phyloP scores from a whole-genome alignment of 2,888 invertebrate genomes.

The Eumerus sabulonum region DNA sequence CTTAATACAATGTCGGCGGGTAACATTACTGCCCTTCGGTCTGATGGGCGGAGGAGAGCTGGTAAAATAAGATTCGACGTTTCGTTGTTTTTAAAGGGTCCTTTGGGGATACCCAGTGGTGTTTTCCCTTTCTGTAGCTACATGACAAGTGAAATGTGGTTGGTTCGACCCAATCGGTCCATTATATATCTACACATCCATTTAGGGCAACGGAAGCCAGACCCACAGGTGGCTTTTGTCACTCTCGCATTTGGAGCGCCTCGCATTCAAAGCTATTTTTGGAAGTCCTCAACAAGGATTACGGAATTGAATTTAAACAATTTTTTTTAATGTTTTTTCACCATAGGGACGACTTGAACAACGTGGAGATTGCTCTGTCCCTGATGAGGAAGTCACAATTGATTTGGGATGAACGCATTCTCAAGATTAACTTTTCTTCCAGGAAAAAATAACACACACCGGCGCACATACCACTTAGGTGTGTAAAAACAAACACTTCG shows the following conservation, averaged over 20 bases:
- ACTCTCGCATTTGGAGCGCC: neutral
- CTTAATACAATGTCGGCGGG: conserved; percentile 25
- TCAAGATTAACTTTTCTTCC: too few species aligned
- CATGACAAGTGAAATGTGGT: conserved; percentile 34
- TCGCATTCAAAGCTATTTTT: conserved; percentile 12
- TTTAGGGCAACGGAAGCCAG: conserved; percentile 39
- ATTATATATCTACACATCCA: conserved; percentile 15
- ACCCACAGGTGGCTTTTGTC: conserved; percentile 56
- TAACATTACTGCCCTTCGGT: conserved; percentile 6
- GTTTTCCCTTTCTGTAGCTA: conserved; percentile 17
- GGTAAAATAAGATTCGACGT: conserved; percentile 26
- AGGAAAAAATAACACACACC: too few species aligned
- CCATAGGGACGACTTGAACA: neutral
- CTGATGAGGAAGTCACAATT: neutral
- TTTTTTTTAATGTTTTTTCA: conserved; percentile 2
- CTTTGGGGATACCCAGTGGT: conserved; percentile 23
- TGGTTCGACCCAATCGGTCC: conserved; percentile 14
- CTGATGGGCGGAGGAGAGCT: neutral
- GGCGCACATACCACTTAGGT: too few species aligned
- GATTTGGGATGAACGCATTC: too few species aligned
- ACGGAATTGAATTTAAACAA: conserved; percentile 55
- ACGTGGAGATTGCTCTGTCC: conserved; percentile 4
- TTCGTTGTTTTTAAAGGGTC: conserved; percentile 21
- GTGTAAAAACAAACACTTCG: too few species aligned
- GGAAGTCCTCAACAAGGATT: conserved; percentile 32